A percentile compares a stretch with the other conserved stretches of the same genome.
Evolutionary conservation across 2,113 vertebrate species (phyloP).

Genomic region (Tachysurus vachellii): DNA sequence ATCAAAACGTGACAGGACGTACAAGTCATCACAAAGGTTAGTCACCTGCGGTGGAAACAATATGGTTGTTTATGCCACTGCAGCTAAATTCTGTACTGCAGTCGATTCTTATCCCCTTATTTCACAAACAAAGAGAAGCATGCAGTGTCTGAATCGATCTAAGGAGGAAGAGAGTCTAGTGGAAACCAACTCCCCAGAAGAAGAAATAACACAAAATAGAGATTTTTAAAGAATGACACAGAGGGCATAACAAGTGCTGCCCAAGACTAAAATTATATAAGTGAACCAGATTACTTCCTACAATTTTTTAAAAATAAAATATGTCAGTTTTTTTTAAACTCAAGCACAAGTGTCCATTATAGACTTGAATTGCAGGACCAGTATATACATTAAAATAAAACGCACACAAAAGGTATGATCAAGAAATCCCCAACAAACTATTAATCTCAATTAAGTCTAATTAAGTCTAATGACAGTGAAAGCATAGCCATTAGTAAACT

Average conservation of each 20-base stretch:
- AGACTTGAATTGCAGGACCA: background rate
- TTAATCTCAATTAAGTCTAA: background rate
- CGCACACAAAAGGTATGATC: background rate
- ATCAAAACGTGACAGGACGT: slow-evolving; percentile 45
- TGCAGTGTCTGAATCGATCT: slow-evolving; percentile 18
- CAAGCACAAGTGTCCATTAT: background rate
- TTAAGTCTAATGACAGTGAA: background rate
- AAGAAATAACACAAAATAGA: slow-evolving; percentile 1
- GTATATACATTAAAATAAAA: background rate
- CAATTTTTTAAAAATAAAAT: background rate
- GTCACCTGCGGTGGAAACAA: slow-evolving; percentile 50
- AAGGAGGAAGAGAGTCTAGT: slow-evolving; percentile 8
- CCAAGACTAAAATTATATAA: background rate
- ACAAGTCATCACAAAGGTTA: slow-evolving; percentile 52
- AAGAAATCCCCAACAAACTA: background rate
- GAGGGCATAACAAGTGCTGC: background rate
- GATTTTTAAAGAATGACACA: background rate
- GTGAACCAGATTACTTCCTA: background rate
- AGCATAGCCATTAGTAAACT: background rate
- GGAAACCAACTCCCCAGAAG: background rate
- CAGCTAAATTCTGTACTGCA: slow-evolving; percentile 22
- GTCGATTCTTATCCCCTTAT: slow-evolving; percentile 13
- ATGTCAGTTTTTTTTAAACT: background rate
- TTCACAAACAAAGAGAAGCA: slow-evolving; percentile 32
- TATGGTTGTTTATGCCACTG: slow-evolving; percentile 43